These are phyloP conservation scores for Aplochiton taeniatus DNA, from an alignment of 2,797 vertebrate species.

Conservation along the genomic window DNA sequence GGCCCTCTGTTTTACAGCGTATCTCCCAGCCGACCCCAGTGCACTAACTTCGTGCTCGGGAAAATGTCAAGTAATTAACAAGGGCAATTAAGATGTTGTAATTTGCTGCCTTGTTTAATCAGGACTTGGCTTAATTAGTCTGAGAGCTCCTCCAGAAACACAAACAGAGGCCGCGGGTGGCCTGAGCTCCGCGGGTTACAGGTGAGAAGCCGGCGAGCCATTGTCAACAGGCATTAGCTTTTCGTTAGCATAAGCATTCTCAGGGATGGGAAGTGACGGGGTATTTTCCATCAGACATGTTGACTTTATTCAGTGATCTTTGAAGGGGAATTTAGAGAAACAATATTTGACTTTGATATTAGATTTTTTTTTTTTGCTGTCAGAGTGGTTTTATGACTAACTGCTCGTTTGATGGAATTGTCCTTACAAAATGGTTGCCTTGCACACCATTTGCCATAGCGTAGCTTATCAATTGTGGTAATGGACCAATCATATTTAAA, in stretches of 20 bases:
- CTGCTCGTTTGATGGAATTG: no score
- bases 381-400: no score
- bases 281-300: no score
- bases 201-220: slow-evolving; percentile 16
- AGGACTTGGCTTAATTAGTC: slow-evolving; percentile 45
- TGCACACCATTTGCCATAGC: no score
- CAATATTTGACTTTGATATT: no score
- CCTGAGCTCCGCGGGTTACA: slow-evolving; percentile 13
- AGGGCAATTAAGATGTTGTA: slow-evolving; percentile 44
- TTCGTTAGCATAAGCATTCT: background rate
- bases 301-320: no score
- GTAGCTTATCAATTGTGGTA: no score
- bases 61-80: slow-evolving; percentile 44
- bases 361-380: no score
- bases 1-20: slow-evolving; percentile 4
- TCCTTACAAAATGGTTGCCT: no score
- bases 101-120: slow-evolving; percentile 61
- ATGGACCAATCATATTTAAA: no score
- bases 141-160: slow-evolving; percentile 25
- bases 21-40: slow-evolving; percentile 10
- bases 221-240: slow-evolving; percentile 9
- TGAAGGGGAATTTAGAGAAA: no score
- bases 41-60: slow-evolving; percentile 6
- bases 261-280: no score
- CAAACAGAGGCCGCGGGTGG: slow-evolving; percentile 28